Evolutionary conservation across 30 jellyfish, hydroid and myxozoan species (phyloP).

Genomic region (Aurelia aurita complex sp. Pacific): DNA sequence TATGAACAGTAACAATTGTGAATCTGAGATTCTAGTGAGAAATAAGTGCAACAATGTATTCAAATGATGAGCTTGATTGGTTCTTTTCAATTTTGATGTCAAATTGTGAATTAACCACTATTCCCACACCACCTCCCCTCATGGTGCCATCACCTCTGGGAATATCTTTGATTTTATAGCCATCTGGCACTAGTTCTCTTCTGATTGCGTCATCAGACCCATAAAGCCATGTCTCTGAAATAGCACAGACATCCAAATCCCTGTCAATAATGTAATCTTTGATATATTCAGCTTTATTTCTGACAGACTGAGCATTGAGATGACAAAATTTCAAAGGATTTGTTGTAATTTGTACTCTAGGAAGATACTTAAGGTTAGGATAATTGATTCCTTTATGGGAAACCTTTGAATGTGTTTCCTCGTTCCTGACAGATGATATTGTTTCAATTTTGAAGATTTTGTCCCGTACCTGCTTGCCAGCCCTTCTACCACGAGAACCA

Average conservation of each 20-base stretch:
- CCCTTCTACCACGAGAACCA: no score
- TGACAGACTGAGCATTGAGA: slow-evolving; percentile 5
- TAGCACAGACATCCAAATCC: not conserved
- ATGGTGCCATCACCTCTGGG: slow-evolving; percentile 5
- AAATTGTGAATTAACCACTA: not conserved
- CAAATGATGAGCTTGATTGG: no score
- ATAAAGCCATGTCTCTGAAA: no score
- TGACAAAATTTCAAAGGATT: not conserved
- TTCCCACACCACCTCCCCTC: slow-evolving; percentile 6
- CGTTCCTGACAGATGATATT: no score
- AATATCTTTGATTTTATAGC: no score
- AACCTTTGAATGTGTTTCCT: no score
- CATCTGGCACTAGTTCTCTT: no score
- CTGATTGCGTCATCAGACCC: no score
- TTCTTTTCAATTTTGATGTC: not conserved
- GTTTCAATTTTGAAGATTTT: no score
- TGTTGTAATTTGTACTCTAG: not conserved
- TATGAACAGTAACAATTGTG: not conserved
- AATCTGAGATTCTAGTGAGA: not conserved
- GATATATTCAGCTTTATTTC: slow-evolving; percentile 1
- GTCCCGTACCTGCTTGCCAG: no score
- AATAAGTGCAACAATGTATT: not conserved
- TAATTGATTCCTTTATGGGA: not conserved
- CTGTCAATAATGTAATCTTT: not conserved
- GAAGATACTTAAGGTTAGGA: not conserved